Evolutionary conservation across 1,140 invertebrate genomes (phyloP).

Genomic region (Spodoptera frugiperda): DNA sequence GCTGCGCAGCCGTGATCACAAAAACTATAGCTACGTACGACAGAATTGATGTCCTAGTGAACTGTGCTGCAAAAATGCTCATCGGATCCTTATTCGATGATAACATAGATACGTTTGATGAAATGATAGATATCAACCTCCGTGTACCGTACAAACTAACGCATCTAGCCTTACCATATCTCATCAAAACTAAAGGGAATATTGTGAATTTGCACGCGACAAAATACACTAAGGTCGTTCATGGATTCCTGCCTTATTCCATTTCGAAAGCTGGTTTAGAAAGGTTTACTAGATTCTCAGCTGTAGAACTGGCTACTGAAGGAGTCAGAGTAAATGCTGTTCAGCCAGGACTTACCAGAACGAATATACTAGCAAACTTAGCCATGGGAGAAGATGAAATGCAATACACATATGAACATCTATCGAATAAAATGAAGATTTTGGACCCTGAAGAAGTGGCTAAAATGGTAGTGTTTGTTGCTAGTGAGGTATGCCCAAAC

Average conservation of each 20-base stretch:
- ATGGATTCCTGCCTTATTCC: constrained; percentile 53
- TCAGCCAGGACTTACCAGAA: constrained; percentile 88
- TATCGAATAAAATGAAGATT: constrained; percentile 89
- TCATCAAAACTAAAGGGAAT: constrained; percentile 86
- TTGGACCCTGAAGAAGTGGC: constrained; percentile 91
- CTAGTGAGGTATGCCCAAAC: constrained; percentile 91
- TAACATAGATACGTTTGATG: constrained; percentile 89
- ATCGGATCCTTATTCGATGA: constrained; percentile 90
- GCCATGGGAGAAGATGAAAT: constrained; percentile 87
- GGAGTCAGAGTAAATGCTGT: constrained; percentile 89
- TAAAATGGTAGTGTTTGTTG: constrained; percentile 91
- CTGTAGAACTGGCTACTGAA: constrained; percentile 83
- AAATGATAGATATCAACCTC: constrained; percentile 90
- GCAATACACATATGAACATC: constrained; percentile 87
- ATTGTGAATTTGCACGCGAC: constrained; percentile 56
- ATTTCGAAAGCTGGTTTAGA: constrained; percentile 82
- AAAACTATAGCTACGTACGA: constrained; percentile 87
- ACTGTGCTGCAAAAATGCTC: constrained; percentile 91
- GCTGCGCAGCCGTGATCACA: constrained; percentile 87
- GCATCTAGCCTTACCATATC: constrained; percentile 90
- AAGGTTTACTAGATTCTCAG: constrained; percentile 89
- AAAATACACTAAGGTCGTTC: constrained; percentile 45
- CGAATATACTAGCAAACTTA: constrained; percentile 87
- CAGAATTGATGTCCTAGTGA: constrained; percentile 89
- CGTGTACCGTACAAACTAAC: constrained; percentile 90